These are phyloP conservation scores for Berghia stephanieae DNA, from an alignment of 1,140 invertebrate genomes.

Conservation along the genomic window DNA sequence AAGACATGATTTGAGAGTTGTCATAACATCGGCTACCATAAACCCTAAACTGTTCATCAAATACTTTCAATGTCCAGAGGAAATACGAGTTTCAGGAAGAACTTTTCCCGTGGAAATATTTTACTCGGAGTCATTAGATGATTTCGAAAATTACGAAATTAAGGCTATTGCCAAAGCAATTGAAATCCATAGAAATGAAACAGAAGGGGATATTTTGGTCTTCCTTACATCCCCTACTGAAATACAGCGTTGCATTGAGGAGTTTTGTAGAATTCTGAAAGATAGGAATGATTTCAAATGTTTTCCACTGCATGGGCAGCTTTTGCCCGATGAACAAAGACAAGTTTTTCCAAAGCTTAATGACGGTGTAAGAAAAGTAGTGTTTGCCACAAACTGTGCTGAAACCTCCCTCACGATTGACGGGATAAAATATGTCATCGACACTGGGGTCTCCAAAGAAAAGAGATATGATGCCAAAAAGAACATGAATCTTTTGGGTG, in stretches of 20 bases:
- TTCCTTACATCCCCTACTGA: constrained; percentile 81
- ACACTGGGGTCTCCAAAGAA: constrained; percentile 59
- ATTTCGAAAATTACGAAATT: constrained; percentile 83
- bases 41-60: constrained; percentile 68
- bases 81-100: constrained; percentile 91
- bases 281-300: constrained; percentile 35
- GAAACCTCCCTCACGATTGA: constrained; percentile 65
- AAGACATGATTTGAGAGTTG: constrained; percentile 48
- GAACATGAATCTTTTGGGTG: constrained; percentile 46
- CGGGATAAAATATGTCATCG: constrained; percentile 58
- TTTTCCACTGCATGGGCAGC: constrained; percentile 89
- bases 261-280: constrained; percentile 31
- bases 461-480: constrained; percentile 52
- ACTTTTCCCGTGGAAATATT: constrained; percentile 90
- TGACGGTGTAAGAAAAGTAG: constrained; percentile 49
- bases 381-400: constrained; percentile 63
- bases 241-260: constrained; percentile 50
- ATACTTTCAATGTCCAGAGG: constrained; percentile 92
- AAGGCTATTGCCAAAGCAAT: constrained; percentile 93
- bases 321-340: constrained; percentile 95
- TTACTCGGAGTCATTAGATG: constrained; percentile 80
- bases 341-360: constrained; percentile 46
- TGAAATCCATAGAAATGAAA: constrained; percentile 91
- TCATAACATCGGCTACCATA: constrained; percentile 64
- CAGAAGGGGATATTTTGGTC: constrained; percentile 92